phyloP scores from a whole-genome alignment of 1,140 invertebrate species.

The Hyposmocoma kahamanoa region DNA sequence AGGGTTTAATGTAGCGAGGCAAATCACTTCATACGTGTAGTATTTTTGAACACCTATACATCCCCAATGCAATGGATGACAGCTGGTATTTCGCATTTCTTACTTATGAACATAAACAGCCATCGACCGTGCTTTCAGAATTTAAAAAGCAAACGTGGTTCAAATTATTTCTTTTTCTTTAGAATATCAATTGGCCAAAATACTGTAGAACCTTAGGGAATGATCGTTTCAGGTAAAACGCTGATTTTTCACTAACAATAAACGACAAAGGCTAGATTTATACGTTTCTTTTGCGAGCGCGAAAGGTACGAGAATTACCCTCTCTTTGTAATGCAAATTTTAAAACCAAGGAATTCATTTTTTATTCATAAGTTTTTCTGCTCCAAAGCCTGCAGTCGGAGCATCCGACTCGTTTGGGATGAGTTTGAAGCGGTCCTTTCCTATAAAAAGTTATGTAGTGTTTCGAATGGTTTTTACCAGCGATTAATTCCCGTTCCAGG shows the following conservation, averaged over 20 bases:
- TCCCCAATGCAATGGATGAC: neutral
- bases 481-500: too few species aligned
- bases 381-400: constrained; percentile 59
- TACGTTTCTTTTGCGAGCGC: constrained; percentile 59
- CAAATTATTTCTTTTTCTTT: neutral
- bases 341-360: constrained; percentile 72
- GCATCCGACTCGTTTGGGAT: constrained; percentile 58
- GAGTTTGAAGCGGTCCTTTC: constrained; percentile 35
- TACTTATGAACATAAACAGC: neutral
- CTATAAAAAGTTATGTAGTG: constrained; percentile 30
- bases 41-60: neutral
- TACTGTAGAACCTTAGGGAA: neutral
- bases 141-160: neutral
- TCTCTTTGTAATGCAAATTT: constrained; percentile 72
- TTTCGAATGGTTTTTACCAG: too few species aligned
- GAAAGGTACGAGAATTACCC: constrained; percentile 67
- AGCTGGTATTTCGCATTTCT: neutral
- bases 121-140: neutral
- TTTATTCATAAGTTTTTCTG: constrained; percentile 73
- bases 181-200: neutral
- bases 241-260: constrained; percentile 59
- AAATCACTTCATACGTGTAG: constrained; percentile 13
- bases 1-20: constrained; percentile 18
- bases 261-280: constrained; percentile 55
- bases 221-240: constrained; percentile 22